A percentile compares a stretch with the other conserved stretches of the same genome.
Evolutionary conservation across 2,797 vertebrate species (phyloP).

Genomic region (Enteromius thamalakanensis): DNA sequence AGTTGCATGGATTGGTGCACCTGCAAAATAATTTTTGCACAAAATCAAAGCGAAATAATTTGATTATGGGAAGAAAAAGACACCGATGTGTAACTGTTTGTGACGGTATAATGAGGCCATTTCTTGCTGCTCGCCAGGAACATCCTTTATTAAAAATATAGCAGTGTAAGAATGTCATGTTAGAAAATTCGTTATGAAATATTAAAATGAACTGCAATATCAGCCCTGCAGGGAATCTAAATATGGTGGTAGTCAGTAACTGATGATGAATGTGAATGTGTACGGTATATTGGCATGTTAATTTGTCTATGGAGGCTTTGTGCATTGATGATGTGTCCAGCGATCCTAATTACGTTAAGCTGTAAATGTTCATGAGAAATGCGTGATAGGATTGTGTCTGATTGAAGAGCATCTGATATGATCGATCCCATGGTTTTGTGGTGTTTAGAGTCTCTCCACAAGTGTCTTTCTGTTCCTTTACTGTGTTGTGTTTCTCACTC

Average conservation of each 20-base stretch:
- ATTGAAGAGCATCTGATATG: not conserved
- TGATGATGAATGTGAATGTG: not conserved
- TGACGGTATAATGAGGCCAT: not conserved
- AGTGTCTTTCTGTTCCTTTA: not conserved
- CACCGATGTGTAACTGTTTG: not conserved
- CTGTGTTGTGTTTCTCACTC: not conserved
- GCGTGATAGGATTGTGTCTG: not conserved
- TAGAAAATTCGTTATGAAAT: not conserved
- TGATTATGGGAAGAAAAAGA: not conserved
- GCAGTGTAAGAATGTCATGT: not conserved
- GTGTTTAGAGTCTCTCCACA: not conserved
- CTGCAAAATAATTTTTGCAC: not conserved
- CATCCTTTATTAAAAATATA: not conserved
- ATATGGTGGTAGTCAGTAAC: not conserved
- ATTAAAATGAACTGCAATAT: not conserved
- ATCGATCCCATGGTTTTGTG: not conserved
- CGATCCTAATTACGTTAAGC: not conserved
- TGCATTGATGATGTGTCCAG: not conserved
- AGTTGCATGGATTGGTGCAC: not conserved
- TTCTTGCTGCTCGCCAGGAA: not conserved
- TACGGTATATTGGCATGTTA: not conserved
- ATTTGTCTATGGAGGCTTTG: not conserved
- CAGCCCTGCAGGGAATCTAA: not conserved
- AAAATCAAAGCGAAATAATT: not conserved
- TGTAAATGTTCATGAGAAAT: conserved; percentile 12